Base-by-base conservation (phyloP, 2,888 invertebrate genomes). In the Sesamia inferens region DNA sequence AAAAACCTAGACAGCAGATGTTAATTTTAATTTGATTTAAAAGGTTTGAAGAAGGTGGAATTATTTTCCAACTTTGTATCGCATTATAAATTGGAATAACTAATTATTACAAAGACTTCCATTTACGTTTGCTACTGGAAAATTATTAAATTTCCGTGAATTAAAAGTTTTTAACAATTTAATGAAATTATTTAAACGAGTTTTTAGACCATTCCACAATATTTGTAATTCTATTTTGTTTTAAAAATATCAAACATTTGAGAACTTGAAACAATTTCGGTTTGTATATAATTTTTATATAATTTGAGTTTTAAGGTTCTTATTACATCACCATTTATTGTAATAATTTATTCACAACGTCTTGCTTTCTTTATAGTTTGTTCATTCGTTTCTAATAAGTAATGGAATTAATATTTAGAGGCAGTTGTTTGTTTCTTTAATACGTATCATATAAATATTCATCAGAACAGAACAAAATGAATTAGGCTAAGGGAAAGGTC, bases 151-250 rank as follows among this genome's bases (percentile, higher is more conserved):
- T 70, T 82, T 68, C 47, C 69, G 62, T 54, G 55, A 74, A 79
- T 71, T 47, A 67, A 78, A 70, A 70, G n/a, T 68, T 74, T 58
- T 62, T 47, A 57, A 22, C 73, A 76, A 74, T 61, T 63, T 57
- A 39, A 79, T 74, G 62, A 69, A 71, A 80, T 71, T 68, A 76
- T 80, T 24, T 72, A 64, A 65, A 74, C 64, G 59, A 59, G 68
- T 1, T 78, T 68, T 62, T 62, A 4, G 39, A 72, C 62, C 74
- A 55, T 68, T 75, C 42, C 42, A 54, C 24, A 58, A 68, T n/a
- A 22, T 64, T 24, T 47, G 13, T 58, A 55, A 76, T 74, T 73
- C 69, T 63, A 67, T 80, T 84, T 85, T 76, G 72, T 80, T 79
- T 67, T 48, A 59, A 39, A 61, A 57, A 65, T 61, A 57, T 54